Evolutionary conservation across 2,888 invertebrate genomes (phyloP).

Genomic region (Aethes cnicana): DNA sequence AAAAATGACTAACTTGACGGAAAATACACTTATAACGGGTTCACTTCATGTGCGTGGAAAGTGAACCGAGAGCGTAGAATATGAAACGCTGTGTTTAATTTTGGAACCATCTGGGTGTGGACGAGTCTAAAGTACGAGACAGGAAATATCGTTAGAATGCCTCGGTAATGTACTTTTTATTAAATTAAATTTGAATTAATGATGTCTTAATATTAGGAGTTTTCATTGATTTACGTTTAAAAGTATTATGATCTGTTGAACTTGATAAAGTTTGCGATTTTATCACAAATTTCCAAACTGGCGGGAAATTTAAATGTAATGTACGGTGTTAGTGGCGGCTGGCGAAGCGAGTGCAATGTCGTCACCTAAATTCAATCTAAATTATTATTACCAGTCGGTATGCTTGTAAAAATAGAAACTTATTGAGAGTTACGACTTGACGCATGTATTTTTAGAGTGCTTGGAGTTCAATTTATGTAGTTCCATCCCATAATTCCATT

Average conservation of each 20-base stretch:
- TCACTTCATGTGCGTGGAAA: conserved; percentile 64
- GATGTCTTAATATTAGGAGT: neutral
- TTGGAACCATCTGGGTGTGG: conserved; percentile 75
- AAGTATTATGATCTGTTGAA: no score
- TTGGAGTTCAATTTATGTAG: no score
- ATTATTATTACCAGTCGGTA: conserved; percentile 7
- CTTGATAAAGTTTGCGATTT: neutral
- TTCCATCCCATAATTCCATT: no score
- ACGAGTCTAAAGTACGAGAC: conserved; percentile 43
- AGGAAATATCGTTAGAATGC: conserved; percentile 54
- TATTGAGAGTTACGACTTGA: neutral
- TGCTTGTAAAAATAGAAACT: conserved; percentile 8
- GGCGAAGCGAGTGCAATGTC: no score
- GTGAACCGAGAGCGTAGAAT: conserved; percentile 54
- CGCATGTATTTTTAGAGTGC: no score
- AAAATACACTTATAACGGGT: conserved; percentile 43
- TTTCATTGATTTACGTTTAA: no score
- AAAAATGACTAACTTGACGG: conserved; percentile 38
- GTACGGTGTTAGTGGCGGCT: no score
- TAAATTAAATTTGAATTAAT: conserved; percentile 4
- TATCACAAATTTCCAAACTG: neutral
- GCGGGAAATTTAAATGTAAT: conserved; percentile 17
- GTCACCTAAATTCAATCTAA: conserved; percentile 5
- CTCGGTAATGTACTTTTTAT: conserved; percentile 41
- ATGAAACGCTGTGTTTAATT: conserved; percentile 75